Evolutionary conservation across 2,888 invertebrate genomes (phyloP).

Genomic region (Drosophila antonietae): DNA sequence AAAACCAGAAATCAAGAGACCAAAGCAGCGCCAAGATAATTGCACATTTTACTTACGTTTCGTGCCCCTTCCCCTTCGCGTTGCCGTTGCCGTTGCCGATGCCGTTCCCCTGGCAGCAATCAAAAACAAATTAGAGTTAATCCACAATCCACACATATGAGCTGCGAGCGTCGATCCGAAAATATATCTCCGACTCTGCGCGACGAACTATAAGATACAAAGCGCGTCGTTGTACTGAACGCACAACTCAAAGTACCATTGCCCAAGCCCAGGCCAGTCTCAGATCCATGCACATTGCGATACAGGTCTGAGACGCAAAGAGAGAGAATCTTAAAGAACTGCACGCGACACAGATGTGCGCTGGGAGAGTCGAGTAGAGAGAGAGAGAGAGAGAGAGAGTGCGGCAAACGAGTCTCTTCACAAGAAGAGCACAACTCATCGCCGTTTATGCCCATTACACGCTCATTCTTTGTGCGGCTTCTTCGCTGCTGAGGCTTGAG

Average conservation of each 20-base stretch:
- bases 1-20: conserved; percentile 44
- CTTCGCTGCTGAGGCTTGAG: conserved; percentile 31
- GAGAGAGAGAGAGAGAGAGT: conserved; percentile 1
- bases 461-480: conserved; percentile 41
- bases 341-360: conserved; percentile 24
- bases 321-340: conserved; percentile 40
- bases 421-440: too few species aligned
- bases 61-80: conserved; percentile 9
- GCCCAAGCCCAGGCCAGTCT: conserved; percentile 30
- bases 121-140: conserved; percentile 76
- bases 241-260: conserved; percentile 34
- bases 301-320: conserved; percentile 59
- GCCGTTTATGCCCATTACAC: conserved; percentile 27
- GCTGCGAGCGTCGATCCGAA: conserved; percentile 17
- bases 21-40: conserved; percentile 59
- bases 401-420: conserved; percentile 21
- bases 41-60: conserved; percentile 68
- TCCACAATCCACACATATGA: conserved; percentile 47
- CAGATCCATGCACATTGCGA: conserved; percentile 43
- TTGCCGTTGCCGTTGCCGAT: conserved; percentile 28
- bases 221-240: conserved; percentile 69
- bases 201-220: conserved; percentile 69
- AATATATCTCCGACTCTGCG: conserved; percentile 40
- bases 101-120: conserved; percentile 57
- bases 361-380: not conserved